Conservation (phyloP, 2,888 invertebrate species). For the Stenurella melanura region DNA sequence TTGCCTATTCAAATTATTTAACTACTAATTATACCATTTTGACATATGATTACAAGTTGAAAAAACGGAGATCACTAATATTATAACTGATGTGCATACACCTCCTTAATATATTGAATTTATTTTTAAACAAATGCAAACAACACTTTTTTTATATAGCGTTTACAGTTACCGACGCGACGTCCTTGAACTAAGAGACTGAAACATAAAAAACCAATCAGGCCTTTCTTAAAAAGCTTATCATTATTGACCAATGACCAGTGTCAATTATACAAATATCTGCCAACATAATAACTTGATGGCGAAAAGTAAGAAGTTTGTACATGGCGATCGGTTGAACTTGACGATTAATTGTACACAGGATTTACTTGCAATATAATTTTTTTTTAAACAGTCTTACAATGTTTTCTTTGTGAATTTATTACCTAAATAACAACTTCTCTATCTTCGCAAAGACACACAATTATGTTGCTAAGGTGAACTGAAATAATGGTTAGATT, state of each 20-base stretch:
- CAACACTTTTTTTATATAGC: neutral
- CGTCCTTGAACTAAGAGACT: neutral
- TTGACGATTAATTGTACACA: neutral
- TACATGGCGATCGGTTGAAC: neutral
- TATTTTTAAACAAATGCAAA: conserved; percentile 3
- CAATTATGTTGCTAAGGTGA: too few species aligned
- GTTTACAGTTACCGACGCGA: neutral
- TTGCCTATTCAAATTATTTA: conserved; percentile 9
- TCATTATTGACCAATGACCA: neutral
- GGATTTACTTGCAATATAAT: neutral
- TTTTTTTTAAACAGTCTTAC: too few species aligned
- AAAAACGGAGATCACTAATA: neutral
- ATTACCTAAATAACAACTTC: too few species aligned
- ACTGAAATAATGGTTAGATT: too few species aligned
- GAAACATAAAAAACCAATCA: neutral
- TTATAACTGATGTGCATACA: neutral
- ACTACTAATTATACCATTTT: conserved; percentile 7
- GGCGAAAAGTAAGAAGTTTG: neutral
- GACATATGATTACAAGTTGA: neutral
- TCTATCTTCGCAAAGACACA: too few species aligned
- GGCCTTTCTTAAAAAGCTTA: neutral
- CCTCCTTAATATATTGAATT: neutral
- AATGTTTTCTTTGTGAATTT: too few species aligned
- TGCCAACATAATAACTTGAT: neutral
- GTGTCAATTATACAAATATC: neutral